A percentile compares a stretch with the other conserved stretches of the same genome.
Conservation (phyloP, 2,797 vertebrate species). For the Hydrolagus colliei region DNA sequence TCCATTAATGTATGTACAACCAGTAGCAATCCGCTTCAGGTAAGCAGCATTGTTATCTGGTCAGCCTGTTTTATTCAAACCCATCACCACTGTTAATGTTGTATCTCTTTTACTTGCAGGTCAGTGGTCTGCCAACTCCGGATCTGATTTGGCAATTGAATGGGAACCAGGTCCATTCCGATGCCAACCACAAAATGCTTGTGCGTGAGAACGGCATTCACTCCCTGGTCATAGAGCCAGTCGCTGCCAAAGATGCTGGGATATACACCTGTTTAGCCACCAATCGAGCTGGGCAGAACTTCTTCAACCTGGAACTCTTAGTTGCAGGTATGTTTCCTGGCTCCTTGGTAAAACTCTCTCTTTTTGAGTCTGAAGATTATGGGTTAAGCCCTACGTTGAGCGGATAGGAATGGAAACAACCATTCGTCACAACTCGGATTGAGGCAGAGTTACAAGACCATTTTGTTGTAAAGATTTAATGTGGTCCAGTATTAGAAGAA, state of each 20-base stretch:
- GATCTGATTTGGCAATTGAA: conserved; percentile 93
- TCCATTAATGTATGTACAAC: background rate
- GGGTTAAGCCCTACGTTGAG: no score
- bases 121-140: conserved; percentile 89
- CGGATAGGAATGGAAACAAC: no score
- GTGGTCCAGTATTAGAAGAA: no score
- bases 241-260: conserved; percentile 81
- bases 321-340: conserved; percentile 71
- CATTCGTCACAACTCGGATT: no score
- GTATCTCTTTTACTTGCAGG: conserved; percentile 54
- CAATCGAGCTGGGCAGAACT: conserved; percentile 91
- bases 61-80: conserved; percentile 34
- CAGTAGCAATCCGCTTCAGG: background rate
- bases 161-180: conserved; percentile 79
- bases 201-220: conserved; percentile 94
- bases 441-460: no score
- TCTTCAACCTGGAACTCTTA: conserved; percentile 90
- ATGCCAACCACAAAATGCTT: conserved; percentile 89
- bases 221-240: conserved; percentile 92
- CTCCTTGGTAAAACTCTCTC: no score
- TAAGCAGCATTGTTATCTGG: no score
- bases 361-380: no score
- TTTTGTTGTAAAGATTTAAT: no score
- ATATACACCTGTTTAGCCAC: conserved; percentile 91
- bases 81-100: conserved; percentile 39